Evolutionary conservation across 2,797 vertebrate genomes (phyloP).

Genomic region (Phoxinus dragarum): DNA sequence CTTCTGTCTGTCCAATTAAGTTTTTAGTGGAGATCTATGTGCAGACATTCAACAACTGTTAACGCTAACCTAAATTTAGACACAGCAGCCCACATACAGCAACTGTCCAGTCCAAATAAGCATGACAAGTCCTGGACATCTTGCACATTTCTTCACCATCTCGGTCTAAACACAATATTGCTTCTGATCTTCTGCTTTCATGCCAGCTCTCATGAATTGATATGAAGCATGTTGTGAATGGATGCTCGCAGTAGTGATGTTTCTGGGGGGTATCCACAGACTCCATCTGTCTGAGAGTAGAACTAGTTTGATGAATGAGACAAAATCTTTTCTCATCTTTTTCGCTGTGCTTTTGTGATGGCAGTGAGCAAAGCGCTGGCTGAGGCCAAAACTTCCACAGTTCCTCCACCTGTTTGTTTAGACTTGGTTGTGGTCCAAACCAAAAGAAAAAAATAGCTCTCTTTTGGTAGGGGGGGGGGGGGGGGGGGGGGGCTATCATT

Average conservation of each 20-base stretch:
- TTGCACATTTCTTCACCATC: background rate
- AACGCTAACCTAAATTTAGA: constrained; percentile 51
- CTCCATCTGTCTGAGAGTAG: constrained; percentile 72
- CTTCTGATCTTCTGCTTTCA: background rate
- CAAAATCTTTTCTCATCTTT: too few species aligned
- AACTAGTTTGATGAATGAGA: constrained; percentile 71
- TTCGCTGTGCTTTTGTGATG: constrained; percentile 61
- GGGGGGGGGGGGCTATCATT: too few species aligned
- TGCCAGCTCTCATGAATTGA: constrained; percentile 8
- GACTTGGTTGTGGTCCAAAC: background rate
- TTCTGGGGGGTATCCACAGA: constrained; percentile 67
- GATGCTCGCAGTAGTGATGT: constrained; percentile 44
- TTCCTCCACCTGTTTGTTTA: background rate
- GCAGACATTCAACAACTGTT: constrained; percentile 34
- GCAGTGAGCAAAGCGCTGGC: background rate
- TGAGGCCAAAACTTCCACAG: constrained; percentile 4
- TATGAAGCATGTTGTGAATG: constrained; percentile 38
- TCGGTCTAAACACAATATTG: constrained; percentile 6
- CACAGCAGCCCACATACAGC: background rate
- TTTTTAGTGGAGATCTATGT: constrained; percentile 15
- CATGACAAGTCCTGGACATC: constrained; percentile 30
- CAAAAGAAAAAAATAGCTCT: background rate
- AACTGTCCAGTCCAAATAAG: constrained; percentile 42
- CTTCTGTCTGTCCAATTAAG: background rate
- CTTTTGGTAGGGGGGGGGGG: too few species aligned